Conservation (phyloP, 2,888 invertebrate genomes). For the Drymonia ruficornis region DNA sequence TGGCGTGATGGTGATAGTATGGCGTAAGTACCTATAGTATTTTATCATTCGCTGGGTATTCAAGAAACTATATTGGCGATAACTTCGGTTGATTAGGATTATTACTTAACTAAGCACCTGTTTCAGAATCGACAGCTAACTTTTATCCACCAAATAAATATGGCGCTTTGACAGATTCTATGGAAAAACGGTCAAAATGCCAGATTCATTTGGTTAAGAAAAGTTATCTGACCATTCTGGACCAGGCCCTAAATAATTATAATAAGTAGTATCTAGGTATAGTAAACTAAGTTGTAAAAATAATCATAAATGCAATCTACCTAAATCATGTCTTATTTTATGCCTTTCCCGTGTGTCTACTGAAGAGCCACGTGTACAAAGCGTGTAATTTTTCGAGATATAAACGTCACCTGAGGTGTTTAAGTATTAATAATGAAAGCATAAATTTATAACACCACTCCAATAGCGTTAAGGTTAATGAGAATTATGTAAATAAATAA, state of each 20-base stretch:
- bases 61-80: no score
- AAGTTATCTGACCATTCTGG: no score
- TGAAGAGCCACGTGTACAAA: background rate
- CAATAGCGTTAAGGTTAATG: conserved; percentile 10
- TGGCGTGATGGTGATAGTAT: no score
- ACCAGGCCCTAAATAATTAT: no score
- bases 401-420: conserved; percentile 8
- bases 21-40: no score
- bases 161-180: no score
- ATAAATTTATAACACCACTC: conserved; percentile 12
- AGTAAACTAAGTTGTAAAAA: background rate
- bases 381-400: conserved; percentile 7
- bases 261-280: background rate
- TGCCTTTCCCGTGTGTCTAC: background rate
- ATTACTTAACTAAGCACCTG: background rate
- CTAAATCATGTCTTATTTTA: conserved; percentile 1
- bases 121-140: no score
- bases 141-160: no score
- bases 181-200: no score
- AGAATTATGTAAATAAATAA: conserved; percentile 24
- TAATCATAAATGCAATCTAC: background rate
- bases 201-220: no score
- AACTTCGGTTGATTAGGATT: background rate
- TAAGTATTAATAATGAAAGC: conserved; percentile 8
- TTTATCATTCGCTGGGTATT: no score